Percentiles rank a stretch among this genome's conserved stretches.
Conservation (phyloP, 2,113 vertebrate genomes). For the Dissostichus mawsoni region DNA sequence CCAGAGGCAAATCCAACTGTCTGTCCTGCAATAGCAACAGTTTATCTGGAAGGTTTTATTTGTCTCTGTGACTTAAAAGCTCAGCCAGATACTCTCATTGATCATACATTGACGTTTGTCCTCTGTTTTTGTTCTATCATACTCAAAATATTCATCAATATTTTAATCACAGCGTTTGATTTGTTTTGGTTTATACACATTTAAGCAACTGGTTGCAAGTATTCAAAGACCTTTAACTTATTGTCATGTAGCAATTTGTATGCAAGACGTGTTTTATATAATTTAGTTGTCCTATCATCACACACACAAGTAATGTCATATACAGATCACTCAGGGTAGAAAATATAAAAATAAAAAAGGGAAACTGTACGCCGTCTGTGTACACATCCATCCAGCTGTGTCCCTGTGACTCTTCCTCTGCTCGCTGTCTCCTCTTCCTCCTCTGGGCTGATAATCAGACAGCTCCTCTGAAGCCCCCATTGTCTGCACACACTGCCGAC, state of each 20-base stretch:
- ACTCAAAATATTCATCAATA: neutral
- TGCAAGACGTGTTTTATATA: too few relatives aligned
- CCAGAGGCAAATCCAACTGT: neutral
- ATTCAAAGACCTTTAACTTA: neutral
- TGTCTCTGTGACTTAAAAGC: neutral
- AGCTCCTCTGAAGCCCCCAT: slow-evolving; percentile 55
- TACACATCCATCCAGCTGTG: slow-evolving; percentile 49
- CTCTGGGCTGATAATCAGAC: slow-evolving; percentile 70
- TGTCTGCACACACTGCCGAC: slow-evolving; percentile 68
- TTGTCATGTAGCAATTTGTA: neutral
- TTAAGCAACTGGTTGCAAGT: neutral
- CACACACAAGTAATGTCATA: neutral
- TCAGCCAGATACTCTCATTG: neutral
- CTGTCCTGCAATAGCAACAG: neutral
- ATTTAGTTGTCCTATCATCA: too few relatives aligned
- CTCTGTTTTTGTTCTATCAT: neutral
- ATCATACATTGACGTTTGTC: neutral
- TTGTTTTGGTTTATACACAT: neutral
- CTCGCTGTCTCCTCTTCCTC: slow-evolving; percentile 45
- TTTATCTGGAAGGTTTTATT: neutral
- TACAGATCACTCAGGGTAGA: neutral
- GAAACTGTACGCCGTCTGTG: slow-evolving; percentile 1
- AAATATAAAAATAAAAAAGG: neutral
- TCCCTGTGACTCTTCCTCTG: slow-evolving; percentile 33
- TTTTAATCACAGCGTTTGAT: neutral